Evolutionary conservation across 92 coral and sea anemone species (phyloP).

Genomic region (Phenganax marumi): DNA sequence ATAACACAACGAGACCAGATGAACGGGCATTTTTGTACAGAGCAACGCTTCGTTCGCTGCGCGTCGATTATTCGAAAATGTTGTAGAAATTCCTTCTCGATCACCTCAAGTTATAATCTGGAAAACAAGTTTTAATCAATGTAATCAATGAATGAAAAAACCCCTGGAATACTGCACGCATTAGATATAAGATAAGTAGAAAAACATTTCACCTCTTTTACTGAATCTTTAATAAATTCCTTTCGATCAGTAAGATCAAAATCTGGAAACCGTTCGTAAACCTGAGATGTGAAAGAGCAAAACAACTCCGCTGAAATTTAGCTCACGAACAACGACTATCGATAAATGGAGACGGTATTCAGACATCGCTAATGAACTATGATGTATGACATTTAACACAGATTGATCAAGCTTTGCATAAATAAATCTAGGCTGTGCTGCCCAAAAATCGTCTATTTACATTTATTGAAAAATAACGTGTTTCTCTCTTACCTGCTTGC

Average conservation of each 20-base stretch:
- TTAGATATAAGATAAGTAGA: neutral
- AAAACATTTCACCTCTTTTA: conserved; percentile 65
- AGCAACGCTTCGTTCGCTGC: neutral
- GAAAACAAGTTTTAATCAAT: neutral
- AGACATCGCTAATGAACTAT: no score
- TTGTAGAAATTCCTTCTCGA: neutral
- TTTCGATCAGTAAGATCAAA: conserved; percentile 78
- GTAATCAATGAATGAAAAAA: neutral
- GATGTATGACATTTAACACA: no score
- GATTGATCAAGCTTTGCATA: no score
- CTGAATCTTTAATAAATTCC: conserved; percentile 86
- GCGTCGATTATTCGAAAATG: neutral
- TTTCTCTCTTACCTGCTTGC: conserved; percentile 66
- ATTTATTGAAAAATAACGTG: no score
- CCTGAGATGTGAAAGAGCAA: conserved; percentile 51
- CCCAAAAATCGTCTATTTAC: no score
- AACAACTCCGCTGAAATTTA: neutral
- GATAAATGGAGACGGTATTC: no score
- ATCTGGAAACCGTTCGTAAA: conserved; percentile 80
- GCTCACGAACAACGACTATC: no score
- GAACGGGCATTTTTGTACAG: neutral
- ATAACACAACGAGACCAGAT: neutral
- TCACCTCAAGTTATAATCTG: conserved; percentile 6
- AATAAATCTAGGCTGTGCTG: no score
- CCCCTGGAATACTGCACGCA: neutral